Percentiles rank a stretch among this genome's conserved stretches.
Evolutionary conservation across 2,113 vertebrate species (phyloP).

Genomic region (Barbus barbus): DNA sequence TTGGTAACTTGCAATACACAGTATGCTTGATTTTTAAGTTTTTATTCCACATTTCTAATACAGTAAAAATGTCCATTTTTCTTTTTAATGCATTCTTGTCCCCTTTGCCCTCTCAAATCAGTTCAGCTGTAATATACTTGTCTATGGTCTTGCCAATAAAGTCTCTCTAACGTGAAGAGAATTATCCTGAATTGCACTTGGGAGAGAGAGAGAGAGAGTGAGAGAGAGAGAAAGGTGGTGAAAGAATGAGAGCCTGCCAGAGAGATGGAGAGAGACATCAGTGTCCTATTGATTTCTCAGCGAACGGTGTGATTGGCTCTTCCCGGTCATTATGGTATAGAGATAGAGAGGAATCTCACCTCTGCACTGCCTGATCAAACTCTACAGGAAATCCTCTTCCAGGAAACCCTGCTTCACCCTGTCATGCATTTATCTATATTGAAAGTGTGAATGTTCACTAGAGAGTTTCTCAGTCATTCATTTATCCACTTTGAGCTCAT

Average conservation of each 20-base stretch:
- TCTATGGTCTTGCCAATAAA: conserved; percentile 28
- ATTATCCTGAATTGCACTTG: conserved; percentile 42
- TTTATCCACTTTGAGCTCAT: conserved; percentile 8
- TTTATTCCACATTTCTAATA: background rate
- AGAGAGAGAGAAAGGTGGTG: conserved; percentile 1
- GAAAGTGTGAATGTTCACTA: background rate
- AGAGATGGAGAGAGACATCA: conserved; percentile 51
- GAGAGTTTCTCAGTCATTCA: conserved; percentile 13
- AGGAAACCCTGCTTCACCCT: conserved; percentile 4
- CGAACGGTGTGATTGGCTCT: conserved; percentile 49
- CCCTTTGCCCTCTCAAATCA: conserved; percentile 34
- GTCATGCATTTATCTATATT: background rate
- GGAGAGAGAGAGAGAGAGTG: background rate
- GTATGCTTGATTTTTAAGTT: background rate
- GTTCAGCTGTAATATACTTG: conserved; percentile 44
- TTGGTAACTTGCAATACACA: background rate
- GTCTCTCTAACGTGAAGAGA: conserved; percentile 30
- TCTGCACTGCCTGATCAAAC: conserved; percentile 37
- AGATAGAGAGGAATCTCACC: conserved; percentile 47
- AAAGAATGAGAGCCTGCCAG: conserved; percentile 36
- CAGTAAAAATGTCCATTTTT: background rate
- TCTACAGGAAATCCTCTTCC: conserved; percentile 11
- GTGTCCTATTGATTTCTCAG: conserved; percentile 54
- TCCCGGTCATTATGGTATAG: conserved; percentile 27
- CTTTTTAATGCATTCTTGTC: conserved; percentile 14